These are phyloP conservation scores for Hypena proboscidalis DNA, from an alignment of 2,888 invertebrate species.

Conservation along the genomic window DNA sequence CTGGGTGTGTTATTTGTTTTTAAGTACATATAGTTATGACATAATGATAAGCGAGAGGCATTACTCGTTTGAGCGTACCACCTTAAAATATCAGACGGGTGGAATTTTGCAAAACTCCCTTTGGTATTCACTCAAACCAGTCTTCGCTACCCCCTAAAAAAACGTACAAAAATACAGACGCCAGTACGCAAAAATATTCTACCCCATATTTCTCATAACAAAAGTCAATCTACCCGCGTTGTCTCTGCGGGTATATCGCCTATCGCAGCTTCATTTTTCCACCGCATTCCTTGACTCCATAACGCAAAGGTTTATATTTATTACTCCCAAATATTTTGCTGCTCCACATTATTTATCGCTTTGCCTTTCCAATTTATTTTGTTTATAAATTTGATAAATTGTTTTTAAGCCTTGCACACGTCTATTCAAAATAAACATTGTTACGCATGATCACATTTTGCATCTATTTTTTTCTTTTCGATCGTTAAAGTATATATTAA, in stretches of 20 bases:
- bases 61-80: too few species aligned
- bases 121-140: too few species aligned
- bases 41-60: too few species aligned
- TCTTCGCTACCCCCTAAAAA: too few species aligned
- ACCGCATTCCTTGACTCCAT: conserved; percentile 15
- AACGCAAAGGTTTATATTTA: conserved; percentile 19
- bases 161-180: too few species aligned
- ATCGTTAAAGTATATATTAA: conserved; percentile 25
- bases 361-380: conserved; percentile 10
- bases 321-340: conserved; percentile 18
- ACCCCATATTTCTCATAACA: too few species aligned
- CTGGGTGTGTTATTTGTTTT: too few species aligned
- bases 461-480: conserved; percentile 14
- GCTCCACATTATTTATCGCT: conserved; percentile 26
- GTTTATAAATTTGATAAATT: conserved; percentile 16
- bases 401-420: conserved; percentile 11
- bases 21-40: too few species aligned
- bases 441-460: conserved; percentile 7
- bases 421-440: conserved; percentile 10
- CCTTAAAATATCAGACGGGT: too few species aligned
- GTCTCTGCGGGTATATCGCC: conserved; percentile 12
- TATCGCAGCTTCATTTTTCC: conserved; percentile 17
- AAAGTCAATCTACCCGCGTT: neutral
- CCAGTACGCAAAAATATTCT: too few species aligned
- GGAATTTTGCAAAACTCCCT: too few species aligned